These are phyloP conservation scores for Jordanella pulchra DNA, from an alignment of 2,797 vertebrate genomes.

Conservation along the genomic window DNA sequence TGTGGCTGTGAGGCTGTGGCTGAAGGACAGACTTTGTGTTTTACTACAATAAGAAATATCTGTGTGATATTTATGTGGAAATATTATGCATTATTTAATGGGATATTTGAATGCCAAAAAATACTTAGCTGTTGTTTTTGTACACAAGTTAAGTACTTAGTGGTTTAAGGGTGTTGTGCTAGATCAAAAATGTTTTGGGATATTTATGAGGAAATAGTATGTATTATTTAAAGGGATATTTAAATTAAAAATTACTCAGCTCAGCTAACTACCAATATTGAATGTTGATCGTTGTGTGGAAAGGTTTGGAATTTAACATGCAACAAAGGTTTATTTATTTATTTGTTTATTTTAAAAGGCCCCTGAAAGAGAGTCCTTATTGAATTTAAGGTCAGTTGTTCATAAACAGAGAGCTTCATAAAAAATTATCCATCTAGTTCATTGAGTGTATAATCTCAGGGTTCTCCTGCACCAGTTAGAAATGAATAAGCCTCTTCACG, in stretches of 20 bases:
- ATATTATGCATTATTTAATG: slow-evolving; percentile 40
- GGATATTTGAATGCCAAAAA: slow-evolving; percentile 43
- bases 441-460: too few relatives aligned
- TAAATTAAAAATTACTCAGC: not conserved
- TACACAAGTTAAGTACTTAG: slow-evolving; percentile 62
- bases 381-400: slow-evolving; percentile 63
- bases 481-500: too few relatives aligned
- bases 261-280: slow-evolving; percentile 49
- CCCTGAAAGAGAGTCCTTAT: slow-evolving; percentile 73
- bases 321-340: slow-evolving; percentile 48
- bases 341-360: slow-evolving; percentile 54
- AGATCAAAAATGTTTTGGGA: too few relatives aligned
- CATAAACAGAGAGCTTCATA: slow-evolving; percentile 67
- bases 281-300: slow-evolving; percentile 56
- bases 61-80: slow-evolving; percentile 23
- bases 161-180: slow-evolving; percentile 4
- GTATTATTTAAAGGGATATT: too few relatives aligned
- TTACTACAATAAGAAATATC: slow-evolving; percentile 9
- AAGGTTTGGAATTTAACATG: slow-evolving; percentile 53
- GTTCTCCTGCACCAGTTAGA: slow-evolving; percentile 28
- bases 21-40: slow-evolving; percentile 23
- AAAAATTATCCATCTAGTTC: slow-evolving; percentile 59
- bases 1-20: slow-evolving; percentile 16
- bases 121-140: slow-evolving; percentile 49
- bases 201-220: too few relatives aligned